Percentiles rank a stretch among this genome's conserved stretches.
phyloP scores from a whole-genome alignment of 2,888 invertebrate genomes.

The Subacronicta megacephala region DNA sequence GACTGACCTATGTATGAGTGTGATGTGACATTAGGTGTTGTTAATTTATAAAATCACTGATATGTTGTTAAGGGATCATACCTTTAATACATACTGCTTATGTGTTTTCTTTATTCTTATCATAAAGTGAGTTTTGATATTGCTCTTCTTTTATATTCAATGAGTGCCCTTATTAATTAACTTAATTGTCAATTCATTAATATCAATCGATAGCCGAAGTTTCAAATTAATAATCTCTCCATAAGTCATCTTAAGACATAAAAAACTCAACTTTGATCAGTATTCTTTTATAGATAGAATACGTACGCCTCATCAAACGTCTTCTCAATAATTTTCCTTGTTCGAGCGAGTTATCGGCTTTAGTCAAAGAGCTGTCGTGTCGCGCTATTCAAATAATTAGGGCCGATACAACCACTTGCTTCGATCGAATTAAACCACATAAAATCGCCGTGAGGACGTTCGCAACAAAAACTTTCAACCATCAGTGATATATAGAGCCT shows the following conservation, averaged over 20 bases:
- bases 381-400: constrained; percentile 88
- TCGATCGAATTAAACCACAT: constrained; percentile 84
- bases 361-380: constrained; percentile 80
- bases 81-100: too few relatives aligned
- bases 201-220: constrained; percentile 1
- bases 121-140: too few relatives aligned
- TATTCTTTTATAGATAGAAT: constrained; percentile 1
- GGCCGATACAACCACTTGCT: constrained; percentile 78
- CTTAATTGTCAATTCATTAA: too few relatives aligned
- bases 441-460: constrained; percentile 73
- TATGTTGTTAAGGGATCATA: too few relatives aligned
- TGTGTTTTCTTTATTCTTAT: too few relatives aligned
- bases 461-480: constrained; percentile 73
- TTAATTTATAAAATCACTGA: too few relatives aligned
- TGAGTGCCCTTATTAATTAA: constrained; percentile 22
- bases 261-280: neutral
- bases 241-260: neutral
- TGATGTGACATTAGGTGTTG: too few relatives aligned
- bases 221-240: neutral
- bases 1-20: too few relatives aligned
- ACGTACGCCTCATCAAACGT: constrained; percentile 2
- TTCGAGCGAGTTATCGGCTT: constrained; percentile 75
- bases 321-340: constrained; percentile 62
- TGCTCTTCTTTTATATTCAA: constrained; percentile 13
- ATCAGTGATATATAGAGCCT: constrained; percentile 72